phyloP scores from a whole-genome alignment of 2,113 vertebrate genomes.

The Micronycteris hirsuta region DNA sequence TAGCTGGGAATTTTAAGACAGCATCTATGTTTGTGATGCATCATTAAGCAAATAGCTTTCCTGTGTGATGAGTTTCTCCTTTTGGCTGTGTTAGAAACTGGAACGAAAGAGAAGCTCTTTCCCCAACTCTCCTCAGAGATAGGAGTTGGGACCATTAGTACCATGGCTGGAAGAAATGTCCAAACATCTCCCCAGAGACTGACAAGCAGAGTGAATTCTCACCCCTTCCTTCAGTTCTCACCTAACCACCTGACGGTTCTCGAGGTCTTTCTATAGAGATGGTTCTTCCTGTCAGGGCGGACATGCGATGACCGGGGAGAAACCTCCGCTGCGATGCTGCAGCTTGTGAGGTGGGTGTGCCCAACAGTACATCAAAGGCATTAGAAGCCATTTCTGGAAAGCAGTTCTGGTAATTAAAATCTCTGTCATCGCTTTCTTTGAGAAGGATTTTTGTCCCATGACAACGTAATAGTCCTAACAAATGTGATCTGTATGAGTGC shows the following conservation, averaged over 20 bases:
- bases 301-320: neutral
- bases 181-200: neutral
- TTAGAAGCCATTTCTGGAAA: neutral
- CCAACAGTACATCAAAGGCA: neutral
- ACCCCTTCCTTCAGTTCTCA: neutral
- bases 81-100: neutral
- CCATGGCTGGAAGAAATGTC: neutral
- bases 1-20: neutral
- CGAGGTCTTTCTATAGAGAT: neutral
- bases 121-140: neutral
- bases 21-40: neutral
- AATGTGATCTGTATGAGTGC: neutral
- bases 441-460: conserved; percentile 12
- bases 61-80: neutral
- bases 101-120: neutral
- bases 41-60: neutral
- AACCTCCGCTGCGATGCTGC: neutral
- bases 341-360: neutral
- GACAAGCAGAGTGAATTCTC: neutral
- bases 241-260: neutral
- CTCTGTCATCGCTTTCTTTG: conserved; percentile 3
- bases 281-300: neutral
- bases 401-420: neutral
- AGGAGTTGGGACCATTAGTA: neutral
- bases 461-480: neutral